phyloP scores from a whole-genome alignment of 2,113 vertebrate genomes.

The Anolis carolinensis region DNA sequence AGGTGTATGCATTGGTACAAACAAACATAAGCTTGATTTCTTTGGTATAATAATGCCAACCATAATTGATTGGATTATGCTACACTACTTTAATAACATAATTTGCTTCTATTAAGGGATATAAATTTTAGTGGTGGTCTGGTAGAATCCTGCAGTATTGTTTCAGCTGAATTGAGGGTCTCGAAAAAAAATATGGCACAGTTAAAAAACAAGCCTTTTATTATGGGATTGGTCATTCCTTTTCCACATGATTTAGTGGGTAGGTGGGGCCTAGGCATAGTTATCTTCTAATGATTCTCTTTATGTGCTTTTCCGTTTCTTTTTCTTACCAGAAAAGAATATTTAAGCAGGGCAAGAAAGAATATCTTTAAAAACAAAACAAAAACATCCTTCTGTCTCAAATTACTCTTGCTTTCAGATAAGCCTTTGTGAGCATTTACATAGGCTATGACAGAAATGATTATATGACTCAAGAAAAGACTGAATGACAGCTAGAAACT shows the following conservation, averaged over 20 bases:
- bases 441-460: conserved; percentile 49
- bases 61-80: background rate
- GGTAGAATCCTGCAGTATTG: conserved; percentile 22
- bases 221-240: background rate
- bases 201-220: background rate
- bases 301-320: background rate
- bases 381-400: background rate
- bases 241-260: background rate
- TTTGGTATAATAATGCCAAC: background rate
- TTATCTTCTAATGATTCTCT: conserved; percentile 51
- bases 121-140: conserved; percentile 31
- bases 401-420: conserved; percentile 52
- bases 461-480: conserved; percentile 55
- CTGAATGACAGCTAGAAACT: conserved; percentile 63
- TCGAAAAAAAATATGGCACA: conserved; percentile 13
- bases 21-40: background rate
- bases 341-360: too few species aligned
- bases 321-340: too few species aligned
- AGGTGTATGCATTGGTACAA: too few species aligned
- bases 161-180: conserved; percentile 53
- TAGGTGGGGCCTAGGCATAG: background rate
- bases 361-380: background rate
- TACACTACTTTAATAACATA: background rate
- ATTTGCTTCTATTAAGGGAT: background rate
- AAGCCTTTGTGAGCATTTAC: background rate